phyloP scores from a whole-genome alignment of 1,140 invertebrate species.

The Phenacoccus solenopsis region DNA sequence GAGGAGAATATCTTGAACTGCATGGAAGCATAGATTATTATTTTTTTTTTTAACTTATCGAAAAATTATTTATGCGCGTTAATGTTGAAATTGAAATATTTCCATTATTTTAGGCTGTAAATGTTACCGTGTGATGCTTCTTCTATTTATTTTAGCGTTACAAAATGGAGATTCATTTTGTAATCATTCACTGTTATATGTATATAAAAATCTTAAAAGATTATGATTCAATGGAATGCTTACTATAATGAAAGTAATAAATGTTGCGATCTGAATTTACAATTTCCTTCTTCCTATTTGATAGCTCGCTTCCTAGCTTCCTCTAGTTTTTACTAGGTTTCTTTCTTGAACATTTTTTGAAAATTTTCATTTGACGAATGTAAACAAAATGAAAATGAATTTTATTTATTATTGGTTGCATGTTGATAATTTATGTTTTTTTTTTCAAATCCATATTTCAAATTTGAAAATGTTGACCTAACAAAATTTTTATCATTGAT shows the following conservation, averaged over 20 bases:
- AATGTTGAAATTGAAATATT: neutral
- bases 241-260: too few relatives aligned
- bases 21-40: neutral
- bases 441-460: too few relatives aligned
- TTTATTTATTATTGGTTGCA: slow-evolving; percentile 5
- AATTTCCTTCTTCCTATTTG: too few relatives aligned
- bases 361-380: too few relatives aligned
- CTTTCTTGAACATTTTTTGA: too few relatives aligned
- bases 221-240: neutral
- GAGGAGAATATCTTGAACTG: neutral
- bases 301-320: too few relatives aligned
- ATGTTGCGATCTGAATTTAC: too few relatives aligned
- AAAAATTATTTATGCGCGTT: neutral
- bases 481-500: slow-evolving; percentile 16
- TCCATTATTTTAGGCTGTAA: slow-evolving; percentile 19
- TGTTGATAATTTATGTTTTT: neutral
- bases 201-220: neutral
- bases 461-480: neutral
- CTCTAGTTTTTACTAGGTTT: too few relatives aligned
- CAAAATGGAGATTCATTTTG: neutral
- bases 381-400: too few relatives aligned
- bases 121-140: slow-evolving; percentile 7
- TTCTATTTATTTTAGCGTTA: slow-evolving; percentile 21
- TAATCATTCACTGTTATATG: neutral
- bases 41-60: too few relatives aligned